Base-by-base conservation (phyloP, 92 coral and sea anemone genomes). In the Diadumene lineata region DNA sequence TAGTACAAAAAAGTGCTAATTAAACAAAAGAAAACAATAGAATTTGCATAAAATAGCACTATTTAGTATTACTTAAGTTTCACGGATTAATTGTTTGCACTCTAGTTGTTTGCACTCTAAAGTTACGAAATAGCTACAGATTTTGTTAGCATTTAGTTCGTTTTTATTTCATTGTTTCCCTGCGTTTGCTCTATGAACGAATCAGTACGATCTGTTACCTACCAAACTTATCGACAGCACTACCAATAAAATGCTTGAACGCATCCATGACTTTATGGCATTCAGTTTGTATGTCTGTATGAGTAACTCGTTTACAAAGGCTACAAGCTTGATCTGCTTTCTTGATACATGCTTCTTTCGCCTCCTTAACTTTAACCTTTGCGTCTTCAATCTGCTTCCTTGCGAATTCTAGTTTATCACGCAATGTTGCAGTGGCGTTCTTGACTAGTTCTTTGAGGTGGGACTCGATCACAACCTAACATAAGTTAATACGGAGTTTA, bases 381-480 rank as follows among this genome's bases (percentile, higher is more conserved):
- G 90, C 90, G 31, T 66, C 84, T 25, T 85, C 82, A 6, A 85
- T 55, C 70, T 79, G 75, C 55, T 81, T 85, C 27, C 90, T 73
- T 34, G 86, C 82, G 2, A 60, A 75, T 23, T 85, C 86, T 0
- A 85, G 80, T 10, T 75, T 83, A 18, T 22, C 46, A 9, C 72
- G 34, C 32, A 85, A 33, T 6, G 58, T 7, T 34, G 76, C 55
- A 0, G 90, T 73, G 16, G 86, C 80, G 50, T 76, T 81, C 48
- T 85, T 70, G 63, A 79, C 56, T 1, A 85, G 80, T 57, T 71
- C 76, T n/a, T 76, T 75, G 23, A 85, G 43, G 15, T 83, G 82
- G 34, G 90, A 75, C 61, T 81, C 79, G 43, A 85, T 81, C 50
- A 24, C 51, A 1, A 77, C 74, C 2, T 21, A 17, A 17, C n/a